Percentiles rank a stretch among this genome's conserved stretches.
phyloP scores from a whole-genome alignment of 2,797 vertebrate genomes.

The Siniperca scherzeri region DNA sequence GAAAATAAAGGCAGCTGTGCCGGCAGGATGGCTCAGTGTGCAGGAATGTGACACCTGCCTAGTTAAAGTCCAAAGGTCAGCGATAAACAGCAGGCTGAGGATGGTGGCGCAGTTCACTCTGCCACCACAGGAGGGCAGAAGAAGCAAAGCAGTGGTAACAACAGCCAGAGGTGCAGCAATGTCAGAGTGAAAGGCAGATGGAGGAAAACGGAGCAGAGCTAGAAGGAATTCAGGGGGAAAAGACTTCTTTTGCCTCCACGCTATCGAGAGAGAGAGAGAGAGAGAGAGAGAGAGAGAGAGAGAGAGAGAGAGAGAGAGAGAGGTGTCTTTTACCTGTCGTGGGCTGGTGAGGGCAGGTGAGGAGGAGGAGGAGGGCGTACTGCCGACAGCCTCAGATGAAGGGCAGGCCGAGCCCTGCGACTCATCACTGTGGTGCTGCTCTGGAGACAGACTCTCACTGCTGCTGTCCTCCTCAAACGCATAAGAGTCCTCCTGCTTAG shows the following conservation, averaged over 20 bases:
- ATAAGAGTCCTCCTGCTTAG: slow-evolving; percentile 92
- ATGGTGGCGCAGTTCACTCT: slow-evolving; percentile 53
- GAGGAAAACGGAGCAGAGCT: not conserved
- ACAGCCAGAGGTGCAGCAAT: not conserved
- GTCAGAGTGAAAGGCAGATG: not conserved
- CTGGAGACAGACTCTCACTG: slow-evolving; percentile 94
- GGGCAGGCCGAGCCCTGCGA: slow-evolving; percentile 88
- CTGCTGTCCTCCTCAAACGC: slow-evolving; percentile 98
- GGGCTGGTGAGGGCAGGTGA: slow-evolving; percentile 78
- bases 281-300: no score
- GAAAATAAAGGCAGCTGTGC: slow-evolving; percentile 58
- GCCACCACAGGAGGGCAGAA: slow-evolving; percentile 65
- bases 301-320: no score
- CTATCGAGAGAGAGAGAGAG: no score
- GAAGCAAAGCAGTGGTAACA: slow-evolving; percentile 19
- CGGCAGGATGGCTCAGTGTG: slow-evolving; percentile 64
- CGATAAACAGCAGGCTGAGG: slow-evolving; percentile 41
- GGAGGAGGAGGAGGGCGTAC: slow-evolving; percentile 79
- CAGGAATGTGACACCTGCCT: slow-evolving; percentile 61
- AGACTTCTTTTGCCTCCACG: no score
- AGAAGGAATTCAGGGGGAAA: not conserved
- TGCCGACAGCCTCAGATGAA: slow-evolving; percentile 81
- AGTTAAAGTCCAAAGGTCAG: slow-evolving; percentile 72
- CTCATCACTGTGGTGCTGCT: slow-evolving; percentile 90
- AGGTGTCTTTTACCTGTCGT: slow-evolving; percentile 83